Evolutionary conservation across 2,888 invertebrate genomes (phyloP).

Genomic region (Ypsolopha scabrella): DNA sequence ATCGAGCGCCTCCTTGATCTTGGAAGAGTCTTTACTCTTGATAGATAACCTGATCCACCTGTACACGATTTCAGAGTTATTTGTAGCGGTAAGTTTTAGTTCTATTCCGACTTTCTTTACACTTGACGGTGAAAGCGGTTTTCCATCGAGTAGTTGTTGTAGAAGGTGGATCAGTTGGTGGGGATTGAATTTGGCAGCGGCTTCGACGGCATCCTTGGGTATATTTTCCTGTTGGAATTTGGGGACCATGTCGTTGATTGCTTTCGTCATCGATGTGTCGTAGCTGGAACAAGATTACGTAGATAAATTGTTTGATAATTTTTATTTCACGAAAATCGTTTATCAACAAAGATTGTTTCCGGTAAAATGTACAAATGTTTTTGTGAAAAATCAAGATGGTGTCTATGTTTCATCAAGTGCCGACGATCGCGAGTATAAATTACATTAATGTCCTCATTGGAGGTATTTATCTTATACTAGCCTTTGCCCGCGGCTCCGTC

Average conservation of each 20-base stretch:
- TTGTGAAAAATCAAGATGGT: too few species aligned
- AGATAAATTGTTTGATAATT: too few species aligned
- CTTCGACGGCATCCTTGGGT: slow-evolving; percentile 45
- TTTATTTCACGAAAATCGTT: too few species aligned
- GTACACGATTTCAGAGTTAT: slow-evolving; percentile 79
- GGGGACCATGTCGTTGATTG: slow-evolving; percentile 68
- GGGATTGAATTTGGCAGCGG: slow-evolving; percentile 63
- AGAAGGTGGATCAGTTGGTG: slow-evolving; percentile 78
- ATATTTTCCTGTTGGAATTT: slow-evolving; percentile 33
- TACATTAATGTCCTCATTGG: too few species aligned
- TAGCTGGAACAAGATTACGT: slow-evolving; percentile 64
- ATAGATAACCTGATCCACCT: slow-evolving; percentile 85
- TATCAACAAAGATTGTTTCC: too few species aligned
- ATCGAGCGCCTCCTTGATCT: slow-evolving; percentile 75
- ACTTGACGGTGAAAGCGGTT: slow-evolving; percentile 64
- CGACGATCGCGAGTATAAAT: too few species aligned
- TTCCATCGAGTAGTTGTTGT: slow-evolving; percentile 72
- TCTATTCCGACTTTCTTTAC: slow-evolving; percentile 71
- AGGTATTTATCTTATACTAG: too few species aligned
- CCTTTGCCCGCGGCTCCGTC: too few species aligned
- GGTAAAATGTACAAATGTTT: too few species aligned
- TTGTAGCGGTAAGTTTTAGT: slow-evolving; percentile 74
- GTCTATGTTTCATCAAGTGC: too few species aligned
- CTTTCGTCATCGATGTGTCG: slow-evolving; percentile 75
- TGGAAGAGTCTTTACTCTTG: slow-evolving; percentile 76